A percentile compares a stretch with the other conserved stretches of the same genome.
Evolutionary conservation across 2,113 vertebrate genomes (phyloP).

Genomic region (Electrona antarctica): DNA sequence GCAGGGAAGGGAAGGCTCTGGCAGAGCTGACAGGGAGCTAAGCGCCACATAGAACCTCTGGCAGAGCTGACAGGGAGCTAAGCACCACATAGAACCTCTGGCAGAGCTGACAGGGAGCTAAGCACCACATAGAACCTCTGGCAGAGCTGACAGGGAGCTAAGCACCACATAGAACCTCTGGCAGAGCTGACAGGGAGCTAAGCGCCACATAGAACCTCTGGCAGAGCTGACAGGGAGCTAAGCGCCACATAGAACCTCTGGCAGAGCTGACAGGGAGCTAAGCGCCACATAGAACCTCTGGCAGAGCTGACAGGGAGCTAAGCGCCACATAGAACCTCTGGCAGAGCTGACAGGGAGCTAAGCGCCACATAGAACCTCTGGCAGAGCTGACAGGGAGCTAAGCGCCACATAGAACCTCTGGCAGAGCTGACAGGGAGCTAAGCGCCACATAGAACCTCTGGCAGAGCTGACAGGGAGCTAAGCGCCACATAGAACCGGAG

Average conservation of each 20-base stretch:
- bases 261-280: constrained; percentile 26
- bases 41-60: neutral
- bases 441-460: too few relatives aligned
- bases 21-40: constrained; percentile 26
- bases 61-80: too few relatives aligned
- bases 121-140: neutral
- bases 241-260: neutral
- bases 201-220: neutral
- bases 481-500: neutral
- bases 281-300: too few relatives aligned
- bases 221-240: too few relatives aligned
- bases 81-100: neutral
- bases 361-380: too few relatives aligned
- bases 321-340: too few relatives aligned
- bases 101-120: too few relatives aligned
- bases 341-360: constrained; percentile 26
- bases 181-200: too few relatives aligned
- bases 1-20: constrained; percentile 34
- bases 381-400: constrained; percentile 26
- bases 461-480: constrained; percentile 26
- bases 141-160: too few relatives aligned
- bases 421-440: constrained; percentile 26
- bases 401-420: too few relatives aligned
- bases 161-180: neutral
- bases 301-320: constrained; percentile 26